Percentiles rank a stretch among this genome's conserved stretches.
These are phyloP conservation scores for Venusia cambrica DNA, from an alignment of 2,888 invertebrate genomes.

Conservation along the genomic window DNA sequence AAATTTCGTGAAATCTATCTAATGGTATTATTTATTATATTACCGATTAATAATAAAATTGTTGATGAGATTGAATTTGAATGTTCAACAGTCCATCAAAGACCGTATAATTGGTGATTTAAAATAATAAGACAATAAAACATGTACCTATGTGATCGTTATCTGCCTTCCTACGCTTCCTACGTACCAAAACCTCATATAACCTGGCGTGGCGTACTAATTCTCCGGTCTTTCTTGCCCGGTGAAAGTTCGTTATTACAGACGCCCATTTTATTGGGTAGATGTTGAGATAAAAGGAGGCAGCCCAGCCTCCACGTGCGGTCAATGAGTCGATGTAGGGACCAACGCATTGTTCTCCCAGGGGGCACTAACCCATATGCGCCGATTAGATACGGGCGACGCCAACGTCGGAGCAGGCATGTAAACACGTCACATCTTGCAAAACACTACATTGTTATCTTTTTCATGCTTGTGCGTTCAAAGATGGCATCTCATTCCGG, in stretches of 20 bases:
- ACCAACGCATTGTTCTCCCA: conserved; percentile 78
- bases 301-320: conserved; percentile 27
- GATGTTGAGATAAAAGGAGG: conserved; percentile 23
- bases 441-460: conserved; percentile 41
- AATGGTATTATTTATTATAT: too few species aligned
- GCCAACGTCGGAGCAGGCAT: conserved; percentile 42
- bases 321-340: conserved; percentile 39
- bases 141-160: conserved; percentile 18
- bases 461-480: conserved; percentile 21
- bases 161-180: conserved; percentile 19
- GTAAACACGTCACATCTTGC: conserved; percentile 47
- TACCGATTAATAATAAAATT: conserved; percentile 7
- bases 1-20: too few species aligned
- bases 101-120: conserved; percentile 23
- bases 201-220: conserved; percentile 15
- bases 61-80: conserved; percentile 12
- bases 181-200: conserved; percentile 26
- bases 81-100: conserved; percentile 8
- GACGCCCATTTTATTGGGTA: conserved; percentile 22
- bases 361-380: conserved; percentile 78
- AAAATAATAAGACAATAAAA: conserved; percentile 23
- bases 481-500: conserved; percentile 14
- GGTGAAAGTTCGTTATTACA: conserved; percentile 27
- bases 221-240: conserved; percentile 6
- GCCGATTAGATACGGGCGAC: conserved; percentile 70